phyloP scores from a whole-genome alignment of 2,888 invertebrate species.

The Lasius fuliginosus region DNA sequence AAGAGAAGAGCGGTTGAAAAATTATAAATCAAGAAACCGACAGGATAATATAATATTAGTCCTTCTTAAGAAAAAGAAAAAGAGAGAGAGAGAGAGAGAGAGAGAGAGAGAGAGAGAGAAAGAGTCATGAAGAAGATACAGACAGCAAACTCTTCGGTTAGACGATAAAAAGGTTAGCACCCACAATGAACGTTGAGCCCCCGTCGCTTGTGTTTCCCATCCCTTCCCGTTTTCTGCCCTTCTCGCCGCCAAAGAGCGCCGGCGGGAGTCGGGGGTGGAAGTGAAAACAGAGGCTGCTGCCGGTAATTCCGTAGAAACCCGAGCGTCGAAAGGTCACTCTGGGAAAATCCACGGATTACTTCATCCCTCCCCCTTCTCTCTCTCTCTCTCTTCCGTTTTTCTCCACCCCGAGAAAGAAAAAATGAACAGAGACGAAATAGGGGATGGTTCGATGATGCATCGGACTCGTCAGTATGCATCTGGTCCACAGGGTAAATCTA shows the following conservation, averaged over 20 bases:
- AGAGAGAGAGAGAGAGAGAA: slow-evolving; percentile 50
- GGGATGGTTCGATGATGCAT: slow-evolving; percentile 46
- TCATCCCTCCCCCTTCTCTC: background rate
- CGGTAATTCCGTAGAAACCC: slow-evolving; percentile 59
- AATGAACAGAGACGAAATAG: slow-evolving; percentile 33
- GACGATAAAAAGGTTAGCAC: slow-evolving; percentile 81
- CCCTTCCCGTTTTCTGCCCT: slow-evolving; percentile 24
- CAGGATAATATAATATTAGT: slow-evolving; percentile 85
- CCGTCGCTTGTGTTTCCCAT: background rate
- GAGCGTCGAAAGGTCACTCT: slow-evolving; percentile 57
- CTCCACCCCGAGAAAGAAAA: slow-evolving; percentile 29
- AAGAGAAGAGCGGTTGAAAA: slow-evolving; percentile 76
- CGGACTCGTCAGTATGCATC: slow-evolving; percentile 26
- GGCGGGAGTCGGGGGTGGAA: slow-evolving; percentile 28
- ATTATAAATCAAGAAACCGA: slow-evolving; percentile 83
- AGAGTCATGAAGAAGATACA: background rate
- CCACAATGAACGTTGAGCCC: slow-evolving; percentile 78
- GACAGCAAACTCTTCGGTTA: slow-evolving; percentile 69
- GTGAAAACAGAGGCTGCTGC: slow-evolving; percentile 63
- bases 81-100: slow-evolving; percentile 45
- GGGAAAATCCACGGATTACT: slow-evolving; percentile 55
- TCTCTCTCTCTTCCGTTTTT: slow-evolving; percentile 16
- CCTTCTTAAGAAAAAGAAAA: slow-evolving; percentile 54
- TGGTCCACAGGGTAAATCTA: slow-evolving; percentile 44
- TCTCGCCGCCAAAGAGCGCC: slow-evolving; percentile 36